Evolutionary conservation across 2,113 vertebrate genomes (phyloP).

Genomic region (Baryphthengus martii): DNA sequence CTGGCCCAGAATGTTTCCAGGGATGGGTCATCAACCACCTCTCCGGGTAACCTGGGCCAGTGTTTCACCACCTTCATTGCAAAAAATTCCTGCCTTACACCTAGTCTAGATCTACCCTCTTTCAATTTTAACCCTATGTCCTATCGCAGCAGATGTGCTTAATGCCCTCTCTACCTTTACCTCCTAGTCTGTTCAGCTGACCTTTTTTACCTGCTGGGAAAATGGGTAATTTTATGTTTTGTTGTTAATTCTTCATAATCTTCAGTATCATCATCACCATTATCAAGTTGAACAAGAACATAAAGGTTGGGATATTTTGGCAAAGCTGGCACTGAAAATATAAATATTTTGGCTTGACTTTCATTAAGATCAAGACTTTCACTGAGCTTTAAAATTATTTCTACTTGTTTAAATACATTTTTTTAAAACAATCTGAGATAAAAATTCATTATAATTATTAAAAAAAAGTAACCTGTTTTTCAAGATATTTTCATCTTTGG

Average conservation of each 20-base stretch:
- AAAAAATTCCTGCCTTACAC: neutral
- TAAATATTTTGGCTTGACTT: neutral
- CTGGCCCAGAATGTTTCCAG: neutral
- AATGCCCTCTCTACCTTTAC: neutral
- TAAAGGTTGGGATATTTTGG: neutral
- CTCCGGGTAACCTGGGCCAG: fast-evolving
- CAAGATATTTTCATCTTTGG: neutral
- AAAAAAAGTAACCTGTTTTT: neutral
- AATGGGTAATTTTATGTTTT: neutral
- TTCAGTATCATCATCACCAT: neutral
- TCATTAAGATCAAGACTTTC: neutral
- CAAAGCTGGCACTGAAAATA: neutral
- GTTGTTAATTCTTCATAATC: neutral
- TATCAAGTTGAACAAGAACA: neutral
- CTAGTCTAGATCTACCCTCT: neutral
- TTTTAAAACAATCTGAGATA: neutral
- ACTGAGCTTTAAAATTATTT: neutral
- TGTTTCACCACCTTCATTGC: neutral
- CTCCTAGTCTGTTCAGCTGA: neutral
- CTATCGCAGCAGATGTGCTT: fast-evolving
- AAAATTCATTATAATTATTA: neutral
- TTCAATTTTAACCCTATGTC: neutral
- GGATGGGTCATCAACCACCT: neutral
- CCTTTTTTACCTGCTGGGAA: neutral
- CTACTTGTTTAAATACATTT: neutral